Percentiles rank a stretch among this genome's conserved stretches.
phyloP scores from a whole-genome alignment of 2,113 vertebrate genomes.

The Hippocampus guttulatus region DNA sequence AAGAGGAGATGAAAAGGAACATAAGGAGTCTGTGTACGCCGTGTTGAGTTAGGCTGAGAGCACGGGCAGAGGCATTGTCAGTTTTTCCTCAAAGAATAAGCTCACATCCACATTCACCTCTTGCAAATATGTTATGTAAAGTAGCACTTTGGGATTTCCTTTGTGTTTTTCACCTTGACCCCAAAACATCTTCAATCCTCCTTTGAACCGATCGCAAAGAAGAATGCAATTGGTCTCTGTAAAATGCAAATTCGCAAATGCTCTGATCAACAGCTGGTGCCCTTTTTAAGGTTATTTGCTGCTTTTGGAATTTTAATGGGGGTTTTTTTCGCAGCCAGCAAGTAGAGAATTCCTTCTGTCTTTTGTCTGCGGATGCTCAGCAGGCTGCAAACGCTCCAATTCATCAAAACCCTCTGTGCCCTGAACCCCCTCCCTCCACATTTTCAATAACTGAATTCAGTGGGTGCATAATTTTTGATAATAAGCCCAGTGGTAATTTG shows the following conservation, averaged over 20 bases:
- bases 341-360: constrained; percentile 35
- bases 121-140: constrained; percentile 26
- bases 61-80: constrained; percentile 27
- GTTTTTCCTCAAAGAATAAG: constrained; percentile 36
- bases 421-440: background rate
- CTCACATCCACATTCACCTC: constrained; percentile 10
- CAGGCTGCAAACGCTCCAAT: constrained; percentile 29
- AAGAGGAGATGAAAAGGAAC: constrained; percentile 23
- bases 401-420: background rate
- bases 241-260: constrained; percentile 16
- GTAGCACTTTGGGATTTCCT: constrained; percentile 20
- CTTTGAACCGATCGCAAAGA: constrained; percentile 20
- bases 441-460: constrained; percentile 41
- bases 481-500: constrained; percentile 66
- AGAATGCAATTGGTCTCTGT: background rate
- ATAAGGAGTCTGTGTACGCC: constrained; percentile 21
- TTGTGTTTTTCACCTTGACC: constrained; percentile 17
- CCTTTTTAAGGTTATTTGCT: constrained; percentile 39
- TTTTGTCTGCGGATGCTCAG: constrained; percentile 45
- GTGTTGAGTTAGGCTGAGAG: constrained; percentile 30
- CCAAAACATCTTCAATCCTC: constrained; percentile 14
- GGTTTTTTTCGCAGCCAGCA: constrained; percentile 38
- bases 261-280: constrained; percentile 23
- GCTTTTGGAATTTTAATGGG: constrained; percentile 38
- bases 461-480: constrained; percentile 62